A percentile compares a stretch with the other conserved stretches of the same genome.
Conservation (phyloP, 2,113 vertebrate species). For the Tamias sibiricus region DNA sequence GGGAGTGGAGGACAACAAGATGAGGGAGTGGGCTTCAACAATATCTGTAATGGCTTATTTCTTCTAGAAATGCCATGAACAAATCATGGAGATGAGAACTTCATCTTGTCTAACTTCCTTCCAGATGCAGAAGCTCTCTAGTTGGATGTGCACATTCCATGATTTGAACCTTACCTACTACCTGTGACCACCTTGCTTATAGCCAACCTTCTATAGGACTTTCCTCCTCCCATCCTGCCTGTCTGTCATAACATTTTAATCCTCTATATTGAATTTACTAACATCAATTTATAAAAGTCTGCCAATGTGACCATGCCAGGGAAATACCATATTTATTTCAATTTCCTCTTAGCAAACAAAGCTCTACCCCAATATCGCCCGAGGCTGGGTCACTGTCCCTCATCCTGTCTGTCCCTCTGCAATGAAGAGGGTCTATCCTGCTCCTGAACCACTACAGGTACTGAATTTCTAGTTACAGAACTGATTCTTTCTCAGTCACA, state of each 20-base stretch:
- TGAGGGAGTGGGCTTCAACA: background rate
- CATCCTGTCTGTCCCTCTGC: background rate
- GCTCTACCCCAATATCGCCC: background rate
- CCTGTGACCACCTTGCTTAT: background rate
- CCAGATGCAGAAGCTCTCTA: background rate
- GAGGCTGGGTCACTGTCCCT: background rate
- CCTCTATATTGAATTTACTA: background rate
- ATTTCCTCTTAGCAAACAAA: background rate
- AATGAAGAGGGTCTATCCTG: background rate
- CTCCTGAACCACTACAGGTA: background rate
- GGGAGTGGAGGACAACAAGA: background rate
- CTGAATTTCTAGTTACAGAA: background rate
- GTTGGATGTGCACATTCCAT: background rate
- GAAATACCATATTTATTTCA: no score
- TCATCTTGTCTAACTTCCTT: background rate
- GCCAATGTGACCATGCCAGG: background rate
- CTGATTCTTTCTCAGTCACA: slow-evolving; percentile 22
- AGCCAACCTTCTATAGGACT: no score
- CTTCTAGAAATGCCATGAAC: background rate
- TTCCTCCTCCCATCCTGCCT: background rate
- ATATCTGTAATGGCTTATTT: background rate
- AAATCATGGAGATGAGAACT: background rate
- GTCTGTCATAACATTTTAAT: background rate
- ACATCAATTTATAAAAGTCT: background rate
- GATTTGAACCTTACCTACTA: no score